These are phyloP conservation scores for Axea sp. DNA, from an alignment of 2,888 invertebrate species.

Conservation along the genomic window DNA sequence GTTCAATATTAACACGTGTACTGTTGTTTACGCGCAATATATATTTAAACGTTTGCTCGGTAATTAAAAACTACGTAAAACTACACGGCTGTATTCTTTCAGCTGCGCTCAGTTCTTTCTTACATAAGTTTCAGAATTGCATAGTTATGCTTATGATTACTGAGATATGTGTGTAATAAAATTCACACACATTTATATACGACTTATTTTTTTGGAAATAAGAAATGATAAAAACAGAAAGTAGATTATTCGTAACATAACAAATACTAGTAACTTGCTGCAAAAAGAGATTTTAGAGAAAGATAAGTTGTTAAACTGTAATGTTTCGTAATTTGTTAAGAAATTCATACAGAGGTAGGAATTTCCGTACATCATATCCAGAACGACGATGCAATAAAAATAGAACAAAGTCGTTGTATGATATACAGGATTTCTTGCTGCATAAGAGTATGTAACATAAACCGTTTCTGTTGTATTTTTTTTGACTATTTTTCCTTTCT, in stretches of 20 bases:
- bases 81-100: no score
- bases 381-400: constrained; percentile 21
- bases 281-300: background rate
- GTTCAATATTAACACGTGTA: no score
- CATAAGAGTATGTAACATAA: constrained; percentile 7
- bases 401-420: constrained; percentile 33
- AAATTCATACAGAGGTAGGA: constrained; percentile 22
- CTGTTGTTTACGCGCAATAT: no score
- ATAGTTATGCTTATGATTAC: no score
- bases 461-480: background rate
- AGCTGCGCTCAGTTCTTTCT: no score
- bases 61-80: no score
- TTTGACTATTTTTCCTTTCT: no score
- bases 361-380: constrained; percentile 12
- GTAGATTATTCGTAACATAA: constrained; percentile 2
- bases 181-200: no score
- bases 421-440: constrained; percentile 9
- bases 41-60: no score
- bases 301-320: constrained; percentile 26
- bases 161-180: no score
- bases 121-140: no score
- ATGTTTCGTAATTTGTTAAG: constrained; percentile 30
- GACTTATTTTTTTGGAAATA: background rate
- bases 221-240: background rate
- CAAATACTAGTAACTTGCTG: background rate